These are phyloP conservation scores for Episyrphus balteatus DNA, from an alignment of 1,140 invertebrate species.

Conservation along the genomic window DNA sequence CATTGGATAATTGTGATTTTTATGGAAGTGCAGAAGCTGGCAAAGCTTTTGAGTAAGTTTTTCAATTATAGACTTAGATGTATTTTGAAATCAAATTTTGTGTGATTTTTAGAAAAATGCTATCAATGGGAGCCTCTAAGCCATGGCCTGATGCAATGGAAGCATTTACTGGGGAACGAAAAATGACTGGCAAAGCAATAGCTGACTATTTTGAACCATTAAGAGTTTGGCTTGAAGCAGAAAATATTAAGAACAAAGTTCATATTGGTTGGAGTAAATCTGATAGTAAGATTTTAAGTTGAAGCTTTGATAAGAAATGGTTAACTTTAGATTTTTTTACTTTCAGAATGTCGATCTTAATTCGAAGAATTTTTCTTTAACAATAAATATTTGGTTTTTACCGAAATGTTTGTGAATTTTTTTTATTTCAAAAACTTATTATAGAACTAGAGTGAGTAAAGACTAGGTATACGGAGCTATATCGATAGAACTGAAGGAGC, in stretches of 20 bases:
- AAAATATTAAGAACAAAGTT: constrained; percentile 61
- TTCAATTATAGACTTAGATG: background rate
- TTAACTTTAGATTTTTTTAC: too few species aligned
- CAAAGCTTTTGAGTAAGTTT: constrained; percentile 49
- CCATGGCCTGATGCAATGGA: constrained; percentile 78
- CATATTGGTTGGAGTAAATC: constrained; percentile 62
- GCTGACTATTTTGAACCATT: constrained; percentile 69
- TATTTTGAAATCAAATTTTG: background rate
- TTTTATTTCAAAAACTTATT: too few species aligned
- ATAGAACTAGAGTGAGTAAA: too few species aligned
- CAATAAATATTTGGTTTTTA: too few species aligned
- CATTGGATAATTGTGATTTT: constrained; percentile 73
- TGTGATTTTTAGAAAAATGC: constrained; percentile 49
- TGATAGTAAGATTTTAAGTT: constrained; percentile 37
- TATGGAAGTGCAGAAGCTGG: constrained; percentile 70
- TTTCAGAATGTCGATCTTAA: too few species aligned
- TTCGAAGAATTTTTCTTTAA: too few species aligned
- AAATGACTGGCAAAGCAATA: constrained; percentile 60
- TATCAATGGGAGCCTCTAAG: constrained; percentile 65
- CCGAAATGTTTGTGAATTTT: too few species aligned
- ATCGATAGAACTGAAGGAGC: too few species aligned
- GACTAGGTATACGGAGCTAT: too few species aligned
- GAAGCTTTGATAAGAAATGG: too few species aligned
- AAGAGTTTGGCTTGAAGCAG: constrained; percentile 60
- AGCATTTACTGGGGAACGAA: constrained; percentile 60